phyloP scores from a whole-genome alignment of 2,797 vertebrate species.

The Malurus leucopterus region DNA sequence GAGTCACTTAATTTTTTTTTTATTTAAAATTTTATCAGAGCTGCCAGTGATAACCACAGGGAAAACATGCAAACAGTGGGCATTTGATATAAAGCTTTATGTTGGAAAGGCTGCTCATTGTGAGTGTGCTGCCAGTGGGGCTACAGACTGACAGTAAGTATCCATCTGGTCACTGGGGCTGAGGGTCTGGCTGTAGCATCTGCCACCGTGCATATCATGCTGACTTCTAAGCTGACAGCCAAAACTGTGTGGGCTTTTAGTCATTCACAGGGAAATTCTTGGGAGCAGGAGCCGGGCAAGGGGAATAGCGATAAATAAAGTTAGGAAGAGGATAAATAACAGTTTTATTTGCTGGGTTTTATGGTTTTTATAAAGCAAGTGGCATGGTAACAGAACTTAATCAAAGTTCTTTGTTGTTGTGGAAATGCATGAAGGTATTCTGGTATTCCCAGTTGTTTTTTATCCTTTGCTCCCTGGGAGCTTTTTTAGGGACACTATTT shows the following conservation, averaged over 20 bases:
- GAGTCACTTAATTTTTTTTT: not conserved
- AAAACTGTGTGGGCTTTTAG: fast-evolving
- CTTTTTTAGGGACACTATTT: not conserved
- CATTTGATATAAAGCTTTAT: not conserved
- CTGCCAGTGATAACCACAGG: slow-evolving; percentile 27
- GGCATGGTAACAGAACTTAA: not conserved
- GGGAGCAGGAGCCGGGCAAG: fast-evolving
- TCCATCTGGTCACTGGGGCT: not conserved
- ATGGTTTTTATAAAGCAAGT: not conserved
- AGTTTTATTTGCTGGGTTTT: not conserved
- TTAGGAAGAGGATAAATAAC: not conserved
- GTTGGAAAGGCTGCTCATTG: not conserved
- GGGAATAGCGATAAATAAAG: not conserved
- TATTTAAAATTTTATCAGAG: slow-evolving; percentile 23
- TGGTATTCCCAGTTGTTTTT: not conserved
- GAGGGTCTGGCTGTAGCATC: not conserved
- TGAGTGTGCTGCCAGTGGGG: not conserved
- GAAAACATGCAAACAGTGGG: not conserved
- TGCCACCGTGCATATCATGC: not conserved
- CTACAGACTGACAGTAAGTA: slow-evolving; percentile 5
- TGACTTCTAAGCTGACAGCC: not conserved
- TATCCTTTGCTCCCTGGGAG: not conserved
- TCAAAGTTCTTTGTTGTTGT: fast-evolving
- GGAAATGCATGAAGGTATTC: not conserved
- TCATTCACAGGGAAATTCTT: not conserved